These are phyloP conservation scores for Gryon sp. DNA, from an alignment of 1,140 invertebrate genomes.

Conservation along the genomic window DNA sequence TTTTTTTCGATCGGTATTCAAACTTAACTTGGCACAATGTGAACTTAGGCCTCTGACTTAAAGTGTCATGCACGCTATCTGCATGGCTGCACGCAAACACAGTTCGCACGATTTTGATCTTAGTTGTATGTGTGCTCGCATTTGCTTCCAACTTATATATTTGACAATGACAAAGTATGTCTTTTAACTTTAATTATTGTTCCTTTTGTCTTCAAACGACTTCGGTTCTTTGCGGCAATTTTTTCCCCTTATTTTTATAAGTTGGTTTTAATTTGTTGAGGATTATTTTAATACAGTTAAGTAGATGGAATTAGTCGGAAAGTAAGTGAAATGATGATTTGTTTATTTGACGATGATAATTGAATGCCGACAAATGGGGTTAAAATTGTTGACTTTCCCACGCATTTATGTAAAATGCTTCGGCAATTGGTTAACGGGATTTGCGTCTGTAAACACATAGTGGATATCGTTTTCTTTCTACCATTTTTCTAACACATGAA, in stretches of 20 bases:
- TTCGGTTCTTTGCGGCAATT: no score
- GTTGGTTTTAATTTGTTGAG: no score
- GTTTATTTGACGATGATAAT: constrained; percentile 12
- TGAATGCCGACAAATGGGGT: constrained; percentile 21
- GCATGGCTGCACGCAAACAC: constrained; percentile 49
- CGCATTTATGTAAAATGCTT: constrained; percentile 33
- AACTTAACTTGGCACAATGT: constrained; percentile 46
- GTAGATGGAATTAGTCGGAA: no score
- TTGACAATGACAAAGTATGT: constrained; percentile 40
- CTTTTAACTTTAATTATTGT: constrained; percentile 29
- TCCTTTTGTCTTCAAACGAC: no score
- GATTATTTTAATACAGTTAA: no score
- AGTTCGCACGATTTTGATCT: constrained; percentile 49
- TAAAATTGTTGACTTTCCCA: constrained; percentile 48
- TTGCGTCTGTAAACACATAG: neutral
- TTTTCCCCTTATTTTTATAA: no score
- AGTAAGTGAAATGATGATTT: no score
- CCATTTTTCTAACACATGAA: constrained; percentile 2
- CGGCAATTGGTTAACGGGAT: constrained; percentile 47
- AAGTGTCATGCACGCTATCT: constrained; percentile 52
- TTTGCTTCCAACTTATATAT: constrained; percentile 15
- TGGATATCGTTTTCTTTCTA: constrained; percentile 15
- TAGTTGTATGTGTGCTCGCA: constrained; percentile 20
- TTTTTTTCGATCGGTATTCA: constrained; percentile 49
- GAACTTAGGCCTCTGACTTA: constrained; percentile 50